Base-by-base conservation (phyloP, 1,140 invertebrate species). In the Sycobia sp. region DNA sequence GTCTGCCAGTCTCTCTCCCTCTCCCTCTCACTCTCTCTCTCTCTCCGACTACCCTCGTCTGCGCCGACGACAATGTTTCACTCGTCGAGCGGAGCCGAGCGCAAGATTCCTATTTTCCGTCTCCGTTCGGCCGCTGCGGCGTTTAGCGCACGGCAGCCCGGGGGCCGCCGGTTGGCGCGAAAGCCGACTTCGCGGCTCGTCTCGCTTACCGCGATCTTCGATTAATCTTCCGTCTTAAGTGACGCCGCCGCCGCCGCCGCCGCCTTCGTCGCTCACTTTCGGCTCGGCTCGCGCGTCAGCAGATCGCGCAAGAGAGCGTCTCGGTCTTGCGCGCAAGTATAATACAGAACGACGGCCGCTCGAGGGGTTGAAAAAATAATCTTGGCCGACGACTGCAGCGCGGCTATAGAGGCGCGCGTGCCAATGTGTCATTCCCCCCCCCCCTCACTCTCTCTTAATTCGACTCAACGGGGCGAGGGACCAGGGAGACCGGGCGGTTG, bases 171-270 rank as follows among this genome's bases (percentile, higher is more conserved):
- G n/a, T 4, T 18, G 39, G 56, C 27, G 32, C 49, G 27, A 49
- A 58, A 61, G 50, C 50, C 41, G 54, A 53, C 38, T 38, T 55
- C 51, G 16, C 51, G 43, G 22, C 23, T 38, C 32, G 20, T 62
- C 44, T 54, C 51, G 8, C 11, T 11, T 16, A 51, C 20, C 13
- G 27, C 20, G 20, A 44, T 53, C 16, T 55, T 62, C 27, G 51
- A 62, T 54, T 54, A 54, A 55, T 55, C 51, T 62, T 62, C 27
- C 22, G 16, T n/a, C 14, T 8, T 36, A 41, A 61, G 39, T 27
- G 49, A 53, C 18, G n/a, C 34, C 32, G n/a, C 46, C 46, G n/a
- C 34, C 38, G 4, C 27, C 7, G 9, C 8, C 23, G 47, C n/a
- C 9, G 22, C 8, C 49, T 49, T 18, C 44, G 16, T n/a, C n/a